Base-by-base conservation (phyloP, 2,888 invertebrate species). In the Danaus chrysippus region DNA sequence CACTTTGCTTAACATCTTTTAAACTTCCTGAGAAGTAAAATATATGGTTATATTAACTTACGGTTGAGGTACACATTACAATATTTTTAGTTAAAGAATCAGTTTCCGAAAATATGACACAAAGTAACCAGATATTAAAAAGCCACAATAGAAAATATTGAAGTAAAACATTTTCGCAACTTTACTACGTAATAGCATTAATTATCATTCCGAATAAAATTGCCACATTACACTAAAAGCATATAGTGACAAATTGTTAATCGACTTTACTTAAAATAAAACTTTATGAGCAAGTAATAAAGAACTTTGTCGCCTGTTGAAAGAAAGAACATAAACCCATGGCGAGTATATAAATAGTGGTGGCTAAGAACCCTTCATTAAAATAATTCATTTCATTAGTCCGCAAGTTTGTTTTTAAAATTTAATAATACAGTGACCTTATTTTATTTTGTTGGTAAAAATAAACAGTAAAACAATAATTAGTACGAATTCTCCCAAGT, bases 361-460 rank as follows among this genome's bases (percentile, higher is more conserved):
- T 49, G 52, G 69, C 66, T 61, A 56, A 73, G 71, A 74, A 73
- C 78, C 78, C 75, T 81, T 83, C 81, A 84, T 84, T 85, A 85
- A 79, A 85, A 86, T 84, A 84, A 86, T 85, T 83, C 78, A 85
- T 84, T 86, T 82, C 79, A 84, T 86, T 84, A 84, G 76, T 74
- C 76, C 73, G 84, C 81, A 73, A 81, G 76, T 78, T 73, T 77
- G 80, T 80, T 84, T 82, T 79, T 68, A 77, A 82, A 83, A 82
- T 82, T 80, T 78, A 82, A 83, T 84, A 81, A 79, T 71, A 69
- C 68, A 66, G 58, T 63, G 65, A 66, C 70, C 70, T 70, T 69
- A 70, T 69, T 70, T 66, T 65, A 68, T 70, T 68, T 63, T 53
- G 61, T 63, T 64, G 70, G 63, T 56, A 56, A 61, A 64, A 60